phyloP scores from a whole-genome alignment of 2,888 invertebrate species.

The Drosophila meridionalis region DNA sequence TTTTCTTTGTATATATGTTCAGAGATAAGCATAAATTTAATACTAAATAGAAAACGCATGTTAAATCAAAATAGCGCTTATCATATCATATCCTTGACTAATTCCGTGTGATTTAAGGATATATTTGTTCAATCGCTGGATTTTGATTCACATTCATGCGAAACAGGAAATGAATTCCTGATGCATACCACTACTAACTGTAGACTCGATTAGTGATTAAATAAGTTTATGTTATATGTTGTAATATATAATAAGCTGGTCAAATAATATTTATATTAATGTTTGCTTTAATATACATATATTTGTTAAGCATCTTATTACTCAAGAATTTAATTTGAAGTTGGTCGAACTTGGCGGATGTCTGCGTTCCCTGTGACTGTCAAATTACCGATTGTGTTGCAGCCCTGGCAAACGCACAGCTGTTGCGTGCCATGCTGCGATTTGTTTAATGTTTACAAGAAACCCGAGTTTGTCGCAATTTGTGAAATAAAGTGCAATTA shows the following conservation, averaged over 20 bases:
- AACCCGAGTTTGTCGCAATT: slow-evolving; percentile 1
- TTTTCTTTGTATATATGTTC: slow-evolving; percentile 29
- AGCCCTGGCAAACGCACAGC: slow-evolving; percentile 53
- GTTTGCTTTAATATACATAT: background rate
- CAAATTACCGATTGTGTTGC: background rate
- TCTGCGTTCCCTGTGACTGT: background rate
- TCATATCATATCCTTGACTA: background rate
- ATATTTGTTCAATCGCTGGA: background rate
- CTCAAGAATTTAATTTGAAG: background rate
- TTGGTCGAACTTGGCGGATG: background rate
- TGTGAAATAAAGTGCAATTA: slow-evolving; percentile 12
- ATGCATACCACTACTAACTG: no score
- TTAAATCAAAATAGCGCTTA: background rate
- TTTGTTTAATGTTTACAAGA: slow-evolving; percentile 53
- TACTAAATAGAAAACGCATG: background rate
- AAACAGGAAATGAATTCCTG: no score
- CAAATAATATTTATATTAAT: background rate
- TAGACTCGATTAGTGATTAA: no score
- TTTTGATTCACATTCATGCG: background rate
- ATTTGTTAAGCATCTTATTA: background rate
- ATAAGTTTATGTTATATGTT: background rate
- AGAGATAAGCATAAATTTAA: slow-evolving; percentile 1
- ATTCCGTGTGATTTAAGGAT: no score
- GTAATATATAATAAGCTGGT: background rate
- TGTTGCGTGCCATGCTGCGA: slow-evolving; percentile 67